Evolutionary conservation across 2,888 invertebrate species (phyloP).

Genomic region (Glyphotaelius pellucidus): DNA sequence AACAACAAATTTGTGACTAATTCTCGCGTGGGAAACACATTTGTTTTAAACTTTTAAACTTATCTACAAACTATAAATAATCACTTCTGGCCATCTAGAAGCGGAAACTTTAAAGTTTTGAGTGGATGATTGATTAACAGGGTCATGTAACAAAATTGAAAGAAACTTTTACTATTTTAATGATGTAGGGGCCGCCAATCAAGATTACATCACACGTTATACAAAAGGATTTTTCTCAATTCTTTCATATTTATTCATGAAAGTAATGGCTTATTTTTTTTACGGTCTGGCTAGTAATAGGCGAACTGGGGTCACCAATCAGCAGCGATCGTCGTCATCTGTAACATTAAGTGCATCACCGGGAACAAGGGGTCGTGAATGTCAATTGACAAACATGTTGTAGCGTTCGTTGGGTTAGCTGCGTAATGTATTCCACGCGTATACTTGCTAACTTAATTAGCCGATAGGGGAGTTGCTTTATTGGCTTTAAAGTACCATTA

Average conservation of each 20-base stretch:
- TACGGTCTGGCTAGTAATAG: not conserved
- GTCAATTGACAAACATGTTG: constrained; percentile 64
- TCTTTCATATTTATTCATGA: not conserved
- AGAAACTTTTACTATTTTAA: not conserved
- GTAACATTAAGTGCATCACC: constrained; percentile 43
- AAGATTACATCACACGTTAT: not conserved
- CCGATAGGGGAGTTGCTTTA: constrained; percentile 12
- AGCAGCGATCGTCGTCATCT: constrained; percentile 37
- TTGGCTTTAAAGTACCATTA: not conserved
- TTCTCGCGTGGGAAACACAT: not conserved
- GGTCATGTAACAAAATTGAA: not conserved
- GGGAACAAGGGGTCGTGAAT: constrained; percentile 58
- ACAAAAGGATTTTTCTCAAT: not conserved
- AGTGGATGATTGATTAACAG: not conserved
- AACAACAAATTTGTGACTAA: not conserved
- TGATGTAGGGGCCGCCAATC: not conserved
- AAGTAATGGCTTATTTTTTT: not conserved
- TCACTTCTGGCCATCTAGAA: not conserved
- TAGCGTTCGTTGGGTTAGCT: constrained; percentile 60
- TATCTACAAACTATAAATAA: not conserved
- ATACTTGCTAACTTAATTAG: constrained; percentile 40
- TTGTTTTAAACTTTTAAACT: not conserved
- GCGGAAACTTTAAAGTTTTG: not conserved
- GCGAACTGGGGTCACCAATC: constrained; percentile 26
- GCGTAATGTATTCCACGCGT: constrained; percentile 49